Evolutionary conservation across 2,888 invertebrate species (phyloP).

Genomic region (Coleophora deauratella): DNA sequence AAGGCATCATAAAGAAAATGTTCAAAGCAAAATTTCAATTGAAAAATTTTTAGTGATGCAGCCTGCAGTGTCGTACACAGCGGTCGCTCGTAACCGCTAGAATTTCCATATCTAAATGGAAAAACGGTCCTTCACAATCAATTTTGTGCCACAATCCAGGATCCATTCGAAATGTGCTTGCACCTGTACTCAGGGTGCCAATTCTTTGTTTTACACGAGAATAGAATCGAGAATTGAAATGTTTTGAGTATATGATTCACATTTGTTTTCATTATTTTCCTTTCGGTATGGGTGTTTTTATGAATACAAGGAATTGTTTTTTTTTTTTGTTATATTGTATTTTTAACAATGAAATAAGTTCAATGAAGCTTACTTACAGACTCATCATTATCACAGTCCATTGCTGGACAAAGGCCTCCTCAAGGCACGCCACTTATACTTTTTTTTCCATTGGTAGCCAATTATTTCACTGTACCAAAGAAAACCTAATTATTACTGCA

Average conservation of each 20-base stretch:
- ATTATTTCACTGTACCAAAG: too few species aligned
- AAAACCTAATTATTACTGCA: too few species aligned
- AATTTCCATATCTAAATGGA: constrained; percentile 72
- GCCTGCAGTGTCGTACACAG: constrained; percentile 44
- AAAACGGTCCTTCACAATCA: constrained; percentile 63
- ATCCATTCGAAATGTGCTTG: constrained; percentile 54
- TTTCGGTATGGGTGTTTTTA: too few species aligned
- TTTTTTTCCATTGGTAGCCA: too few species aligned
- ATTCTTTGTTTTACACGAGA: constrained; percentile 43
- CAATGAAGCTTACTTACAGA: too few species aligned
- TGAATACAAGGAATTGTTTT: too few species aligned
- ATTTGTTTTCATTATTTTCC: neutral
- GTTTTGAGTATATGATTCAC: constrained; percentile 22
- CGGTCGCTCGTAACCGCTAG: constrained; percentile 21
- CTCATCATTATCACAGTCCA: too few species aligned
- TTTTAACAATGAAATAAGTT: too few species aligned
- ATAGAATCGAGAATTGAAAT: constrained; percentile 42
- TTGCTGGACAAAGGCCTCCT: too few species aligned
- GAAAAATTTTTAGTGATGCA: constrained; percentile 42
- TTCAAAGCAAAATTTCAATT: constrained; percentile 16
- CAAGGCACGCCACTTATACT: too few species aligned
- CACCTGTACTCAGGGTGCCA: constrained; percentile 57
- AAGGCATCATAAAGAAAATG: too few species aligned
- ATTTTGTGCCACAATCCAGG: constrained; percentile 51
- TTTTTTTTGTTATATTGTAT: too few species aligned